These are phyloP conservation scores for Peromyscus melanophrys DNA, from an alignment of 2,797 vertebrate genomes.

Conservation along the genomic window DNA sequence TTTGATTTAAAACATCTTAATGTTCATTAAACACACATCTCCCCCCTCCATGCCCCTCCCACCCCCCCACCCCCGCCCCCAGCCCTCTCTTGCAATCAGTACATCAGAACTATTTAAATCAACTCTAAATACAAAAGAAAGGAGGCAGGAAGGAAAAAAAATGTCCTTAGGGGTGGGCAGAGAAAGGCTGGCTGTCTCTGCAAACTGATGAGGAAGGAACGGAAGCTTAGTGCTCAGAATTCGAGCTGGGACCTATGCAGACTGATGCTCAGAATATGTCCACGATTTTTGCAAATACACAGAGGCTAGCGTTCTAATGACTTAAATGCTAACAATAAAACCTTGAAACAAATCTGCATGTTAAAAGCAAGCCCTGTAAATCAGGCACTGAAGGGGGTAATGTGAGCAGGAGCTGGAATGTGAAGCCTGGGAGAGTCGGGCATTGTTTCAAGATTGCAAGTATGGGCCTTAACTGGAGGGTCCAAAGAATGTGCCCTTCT, in stretches of 20 bases:
- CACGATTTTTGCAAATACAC: slow-evolving; percentile 55
- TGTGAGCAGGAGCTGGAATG: slow-evolving; percentile 29
- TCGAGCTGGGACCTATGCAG: not conserved
- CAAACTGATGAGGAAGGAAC: slow-evolving; percentile 2
- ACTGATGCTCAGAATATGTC: not conserved
- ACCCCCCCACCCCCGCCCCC: not conserved
- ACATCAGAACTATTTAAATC: slow-evolving; percentile 44
- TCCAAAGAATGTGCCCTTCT: slow-evolving; percentile 34
- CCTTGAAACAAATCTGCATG: slow-evolving; percentile 65
- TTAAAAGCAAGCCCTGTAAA: slow-evolving; percentile 79
- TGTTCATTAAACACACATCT: slow-evolving; percentile 24
- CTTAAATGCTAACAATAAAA: slow-evolving; percentile 77
- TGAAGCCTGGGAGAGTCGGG: not conserved
- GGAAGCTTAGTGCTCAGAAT: slow-evolving; percentile 14
- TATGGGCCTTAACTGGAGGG: not conserved
- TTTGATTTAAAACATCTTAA: slow-evolving; percentile 61
- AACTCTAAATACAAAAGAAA: slow-evolving; percentile 47
- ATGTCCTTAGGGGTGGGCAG: slow-evolving; percentile 30
- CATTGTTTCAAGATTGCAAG: slow-evolving; percentile 50
- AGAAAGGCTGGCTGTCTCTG: slow-evolving; percentile 33
- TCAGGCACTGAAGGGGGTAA: slow-evolving; percentile 25
- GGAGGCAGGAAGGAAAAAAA: slow-evolving; percentile 8
- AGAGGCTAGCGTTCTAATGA: slow-evolving; percentile 42
- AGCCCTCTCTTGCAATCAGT: not conserved
- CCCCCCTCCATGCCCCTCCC: not conserved